Conservation (phyloP, 1,140 invertebrate species). For the Chymomyza costata region DNA sequence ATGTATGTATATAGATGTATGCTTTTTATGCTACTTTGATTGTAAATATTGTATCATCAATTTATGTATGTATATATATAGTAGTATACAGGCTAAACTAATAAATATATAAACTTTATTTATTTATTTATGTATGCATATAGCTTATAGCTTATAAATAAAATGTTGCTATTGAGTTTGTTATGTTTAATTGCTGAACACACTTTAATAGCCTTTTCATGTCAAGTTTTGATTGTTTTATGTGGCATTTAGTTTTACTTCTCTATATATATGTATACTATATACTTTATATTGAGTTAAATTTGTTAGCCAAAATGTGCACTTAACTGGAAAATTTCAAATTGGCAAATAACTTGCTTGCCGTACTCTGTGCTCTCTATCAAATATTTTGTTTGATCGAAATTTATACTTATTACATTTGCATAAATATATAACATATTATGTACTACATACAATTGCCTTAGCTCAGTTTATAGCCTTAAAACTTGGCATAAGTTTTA, state of each 20-base stretch:
- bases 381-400: constrained; percentile 25
- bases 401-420: background rate
- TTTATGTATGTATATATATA: constrained; percentile 10
- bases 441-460: too few relatives aligned
- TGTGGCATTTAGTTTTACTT: too few relatives aligned
- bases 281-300: constrained; percentile 29
- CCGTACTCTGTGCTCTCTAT: too few relatives aligned
- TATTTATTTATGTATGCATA: background rate
- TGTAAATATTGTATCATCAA: constrained; percentile 44
- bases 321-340: constrained; percentile 25
- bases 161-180: constrained; percentile 14
- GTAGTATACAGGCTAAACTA: background rate
- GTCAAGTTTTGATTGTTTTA: constrained; percentile 6
- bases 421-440: too few relatives aligned
- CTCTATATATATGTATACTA: too few relatives aligned
- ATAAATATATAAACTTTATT: background rate
- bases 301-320: constrained; percentile 30
- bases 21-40: constrained; percentile 12
- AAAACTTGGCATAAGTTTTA: too few relatives aligned
- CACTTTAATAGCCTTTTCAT: constrained; percentile 26
- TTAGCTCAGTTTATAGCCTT: too few relatives aligned
- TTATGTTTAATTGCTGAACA: constrained; percentile 30
- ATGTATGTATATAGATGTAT: constrained; percentile 24
- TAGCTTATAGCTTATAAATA: constrained; percentile 6
- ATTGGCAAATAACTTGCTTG: too few relatives aligned